A percentile compares a stretch with the other conserved stretches of the same genome.
Conservation (phyloP, 2,888 invertebrate species). For the Aporophyla lueneburgensis region DNA sequence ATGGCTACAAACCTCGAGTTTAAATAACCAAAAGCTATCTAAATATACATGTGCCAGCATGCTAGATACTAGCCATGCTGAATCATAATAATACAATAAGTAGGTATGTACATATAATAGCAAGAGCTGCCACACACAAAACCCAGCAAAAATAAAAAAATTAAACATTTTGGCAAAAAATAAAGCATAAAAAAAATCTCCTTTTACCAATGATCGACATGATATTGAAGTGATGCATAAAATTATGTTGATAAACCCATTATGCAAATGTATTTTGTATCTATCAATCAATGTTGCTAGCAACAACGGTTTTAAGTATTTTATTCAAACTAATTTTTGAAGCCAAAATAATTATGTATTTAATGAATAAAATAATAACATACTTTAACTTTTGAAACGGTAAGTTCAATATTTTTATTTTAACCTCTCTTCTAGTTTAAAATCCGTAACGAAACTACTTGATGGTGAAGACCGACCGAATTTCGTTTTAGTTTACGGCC, state of each 20-base stretch:
- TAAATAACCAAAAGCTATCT: constrained; percentile 9
- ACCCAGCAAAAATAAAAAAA: constrained; percentile 20
- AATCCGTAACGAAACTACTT: not conserved
- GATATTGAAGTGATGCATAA: constrained; percentile 1
- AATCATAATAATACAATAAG: constrained; percentile 27
- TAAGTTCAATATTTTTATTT: too few relatives aligned
- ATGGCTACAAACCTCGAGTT: not conserved
- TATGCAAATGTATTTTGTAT: not conserved
- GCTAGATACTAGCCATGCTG: constrained; percentile 58
- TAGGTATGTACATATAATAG: constrained; percentile 6
- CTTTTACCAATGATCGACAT: constrained; percentile 37
- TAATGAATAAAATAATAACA: too few relatives aligned
- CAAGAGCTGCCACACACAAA: constrained; percentile 62
- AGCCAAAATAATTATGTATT: not conserved
- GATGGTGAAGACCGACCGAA: not conserved
- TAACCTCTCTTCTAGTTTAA: too few relatives aligned
- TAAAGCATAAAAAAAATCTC: constrained; percentile 46
- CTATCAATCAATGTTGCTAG: not conserved
- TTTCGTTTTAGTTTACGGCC: not conserved
- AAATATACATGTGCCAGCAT: constrained; percentile 47
- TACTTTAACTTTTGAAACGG: too few relatives aligned
- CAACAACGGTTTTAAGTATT: not conserved
- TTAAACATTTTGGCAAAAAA: constrained; percentile 13
- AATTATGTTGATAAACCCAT: constrained; percentile 5
- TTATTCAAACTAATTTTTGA: not conserved